Base-by-base conservation (phyloP, 1,140 invertebrate species). In the Pseudomyrmex sp. region DNA sequence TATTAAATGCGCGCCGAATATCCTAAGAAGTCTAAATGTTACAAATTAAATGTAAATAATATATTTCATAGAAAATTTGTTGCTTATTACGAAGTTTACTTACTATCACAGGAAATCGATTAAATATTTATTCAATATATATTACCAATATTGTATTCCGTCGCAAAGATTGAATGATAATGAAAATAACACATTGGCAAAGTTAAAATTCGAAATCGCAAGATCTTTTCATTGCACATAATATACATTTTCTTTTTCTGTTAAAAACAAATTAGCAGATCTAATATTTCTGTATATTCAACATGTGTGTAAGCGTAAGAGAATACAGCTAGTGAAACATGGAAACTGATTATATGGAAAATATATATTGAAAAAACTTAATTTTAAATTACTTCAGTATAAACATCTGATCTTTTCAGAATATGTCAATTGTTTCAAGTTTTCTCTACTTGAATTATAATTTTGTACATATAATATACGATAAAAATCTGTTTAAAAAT, bases 101-200 rank as follows among this genome's bases (percentile, higher is more conserved):
- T 62, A 77, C 74, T 86, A 75, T 84, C 74, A 84, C 66, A 87
- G 82, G 46, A 72, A 58, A 85, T 82, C 35, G 35, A 68, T 75
- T 35, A 62, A 68, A 83, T 77, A 80, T 62, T 75, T 61, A 61
- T 82, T 75, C 44, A 79, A 59, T 20, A 46, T 69, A 48, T 69
- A 69, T 35, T 35, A 70, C 68, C 18, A 77, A 66, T 79, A 65
- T 46, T 35, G 23, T 69, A 63, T 63, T 73, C 18, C 65, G 56
- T 79, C 50, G 12, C 48, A 79, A 79, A 26, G 13, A 35, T 35
- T 7, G 35, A 35, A 35, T 35, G 35, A 35, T 35, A 35, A 35
- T 74, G 35, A 83, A 68, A 84, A 44, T 44, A 75, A 54, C 74
- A 26, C 18, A 50, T 84, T 63, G 74, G 84, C 75, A 87, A 48